Conservation (phyloP, 2,888 invertebrate genomes). For the Saturnia japonica region DNA sequence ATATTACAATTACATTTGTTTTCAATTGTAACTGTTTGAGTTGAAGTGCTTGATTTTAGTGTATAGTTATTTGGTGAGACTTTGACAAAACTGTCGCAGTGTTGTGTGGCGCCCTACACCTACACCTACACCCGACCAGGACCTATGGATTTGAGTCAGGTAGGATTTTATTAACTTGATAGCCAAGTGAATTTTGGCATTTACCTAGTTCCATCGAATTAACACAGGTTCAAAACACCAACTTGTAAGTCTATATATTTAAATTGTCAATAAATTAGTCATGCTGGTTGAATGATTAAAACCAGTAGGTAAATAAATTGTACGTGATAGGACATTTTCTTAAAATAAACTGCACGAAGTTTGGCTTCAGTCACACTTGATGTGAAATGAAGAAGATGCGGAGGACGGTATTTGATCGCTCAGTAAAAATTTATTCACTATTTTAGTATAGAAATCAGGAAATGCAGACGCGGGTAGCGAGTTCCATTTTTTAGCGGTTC, state of each 20-base stretch:
- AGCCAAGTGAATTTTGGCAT: no score
- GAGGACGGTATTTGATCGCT: no score
- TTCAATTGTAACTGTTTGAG: background rate
- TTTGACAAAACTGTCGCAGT: background rate
- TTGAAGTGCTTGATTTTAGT: background rate
- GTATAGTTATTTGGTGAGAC: background rate
- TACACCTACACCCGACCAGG: background rate
- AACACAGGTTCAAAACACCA: no score
- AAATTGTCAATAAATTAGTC: background rate
- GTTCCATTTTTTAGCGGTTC: no score
- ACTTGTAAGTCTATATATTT: no score
- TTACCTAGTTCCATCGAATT: no score
- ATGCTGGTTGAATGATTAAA: background rate
- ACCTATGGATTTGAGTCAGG: conserved; percentile 61
- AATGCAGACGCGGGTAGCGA: no score
- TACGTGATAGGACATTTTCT: background rate
- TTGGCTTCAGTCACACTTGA: no score
- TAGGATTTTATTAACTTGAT: conserved; percentile 33
- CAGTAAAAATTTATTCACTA: no score
- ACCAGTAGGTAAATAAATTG: background rate
- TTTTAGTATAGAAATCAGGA: no score
- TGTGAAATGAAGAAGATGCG: no score
- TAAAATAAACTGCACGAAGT: no score
- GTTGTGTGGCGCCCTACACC: background rate
- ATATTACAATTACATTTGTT: background rate